Conservation (phyloP, 2,797 vertebrate genomes). For the Eremophila alpestris region DNA sequence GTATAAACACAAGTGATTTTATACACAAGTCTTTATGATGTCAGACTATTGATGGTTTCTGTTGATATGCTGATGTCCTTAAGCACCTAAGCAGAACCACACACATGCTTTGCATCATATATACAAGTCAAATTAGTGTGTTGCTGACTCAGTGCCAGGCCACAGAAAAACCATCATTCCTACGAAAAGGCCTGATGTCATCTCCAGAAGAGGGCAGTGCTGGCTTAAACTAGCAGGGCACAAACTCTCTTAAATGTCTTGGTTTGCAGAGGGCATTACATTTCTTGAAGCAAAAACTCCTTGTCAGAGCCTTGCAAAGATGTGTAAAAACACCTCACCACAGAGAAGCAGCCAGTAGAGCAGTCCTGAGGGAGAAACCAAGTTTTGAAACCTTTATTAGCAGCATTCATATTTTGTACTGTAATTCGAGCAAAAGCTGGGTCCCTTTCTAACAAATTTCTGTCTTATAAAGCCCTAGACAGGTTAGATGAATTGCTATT, state of each 20-base stretch:
- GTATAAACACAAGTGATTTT: neutral
- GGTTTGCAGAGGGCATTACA: neutral
- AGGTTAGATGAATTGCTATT: neutral
- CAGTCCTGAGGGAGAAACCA: neutral
- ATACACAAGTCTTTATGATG: neutral
- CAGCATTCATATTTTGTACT: neutral
- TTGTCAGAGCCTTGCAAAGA: neutral
- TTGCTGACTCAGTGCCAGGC: neutral
- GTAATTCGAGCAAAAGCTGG: neutral
- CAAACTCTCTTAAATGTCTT: neutral
- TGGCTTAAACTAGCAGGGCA: slow-evolving; percentile 35
- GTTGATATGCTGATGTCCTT: neutral
- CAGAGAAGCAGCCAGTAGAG: neutral
- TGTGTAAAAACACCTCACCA: neutral
- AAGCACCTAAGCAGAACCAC: neutral
- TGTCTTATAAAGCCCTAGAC: neutral
- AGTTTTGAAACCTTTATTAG: neutral
- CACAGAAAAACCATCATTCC: neutral
- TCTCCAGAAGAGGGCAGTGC: slow-evolving; percentile 67
- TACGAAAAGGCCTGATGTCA: neutral
- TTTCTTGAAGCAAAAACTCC: neutral
- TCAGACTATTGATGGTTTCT: neutral
- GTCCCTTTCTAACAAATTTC: neutral
- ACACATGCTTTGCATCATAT: neutral
- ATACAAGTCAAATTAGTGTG: neutral